These are phyloP conservation scores for Phodopus roborovskii DNA, from an alignment of 2,113 vertebrate genomes.

Conservation along the genomic window DNA sequence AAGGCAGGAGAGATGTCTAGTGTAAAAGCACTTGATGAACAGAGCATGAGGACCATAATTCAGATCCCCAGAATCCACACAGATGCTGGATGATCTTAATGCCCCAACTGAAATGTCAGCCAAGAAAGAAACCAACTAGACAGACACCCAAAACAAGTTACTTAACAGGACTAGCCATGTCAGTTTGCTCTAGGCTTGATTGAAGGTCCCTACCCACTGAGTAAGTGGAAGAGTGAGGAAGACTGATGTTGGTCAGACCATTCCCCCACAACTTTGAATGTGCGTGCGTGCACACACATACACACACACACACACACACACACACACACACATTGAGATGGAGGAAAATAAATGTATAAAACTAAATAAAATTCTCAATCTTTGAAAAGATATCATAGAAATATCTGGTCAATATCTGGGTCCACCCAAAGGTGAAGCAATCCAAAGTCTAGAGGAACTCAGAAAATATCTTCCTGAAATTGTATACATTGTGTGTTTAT, in stretches of 20 bases:
- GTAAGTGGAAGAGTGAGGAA: background rate
- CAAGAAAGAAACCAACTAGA: background rate
- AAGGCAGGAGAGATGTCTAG: background rate
- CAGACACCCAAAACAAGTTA: background rate
- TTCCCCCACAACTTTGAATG: too few relatives aligned
- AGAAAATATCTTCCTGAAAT: conserved; percentile 31
- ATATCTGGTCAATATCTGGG: background rate
- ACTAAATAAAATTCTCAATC: background rate
- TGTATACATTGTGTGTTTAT: background rate
- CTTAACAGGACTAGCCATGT: background rate
- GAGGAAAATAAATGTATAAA: background rate
- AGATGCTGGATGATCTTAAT: too few relatives aligned
- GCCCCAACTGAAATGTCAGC: background rate
- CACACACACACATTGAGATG: background rate
- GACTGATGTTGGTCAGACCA: background rate
- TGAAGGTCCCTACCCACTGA: background rate
- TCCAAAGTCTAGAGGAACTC: conserved; percentile 38
- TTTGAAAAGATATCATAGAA: conserved; percentile 20
- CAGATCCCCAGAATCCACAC: background rate
- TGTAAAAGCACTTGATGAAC: background rate
- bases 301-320: background rate
- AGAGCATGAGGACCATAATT: background rate
- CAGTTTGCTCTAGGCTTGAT: background rate
- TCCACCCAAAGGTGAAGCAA: background rate
- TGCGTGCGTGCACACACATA: background rate